Conservation (phyloP, 2,888 invertebrate genomes). For the Exephanes ischioxanthus region DNA sequence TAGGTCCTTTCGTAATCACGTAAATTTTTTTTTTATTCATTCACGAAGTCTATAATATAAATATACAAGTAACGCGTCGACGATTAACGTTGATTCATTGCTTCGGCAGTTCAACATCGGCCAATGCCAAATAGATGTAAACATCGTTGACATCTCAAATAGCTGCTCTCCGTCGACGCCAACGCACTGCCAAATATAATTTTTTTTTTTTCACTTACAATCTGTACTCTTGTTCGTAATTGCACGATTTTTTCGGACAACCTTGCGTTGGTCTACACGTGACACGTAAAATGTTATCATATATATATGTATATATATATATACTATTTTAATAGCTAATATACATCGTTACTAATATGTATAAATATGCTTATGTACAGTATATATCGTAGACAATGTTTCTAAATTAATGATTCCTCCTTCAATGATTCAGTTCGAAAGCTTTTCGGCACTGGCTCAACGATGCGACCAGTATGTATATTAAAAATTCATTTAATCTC, state of each 20-base stretch:
- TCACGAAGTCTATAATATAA: slow-evolving; percentile 65
- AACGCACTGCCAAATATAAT: slow-evolving; percentile 33
- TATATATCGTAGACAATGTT: slow-evolving; percentile 55
- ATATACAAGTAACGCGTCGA: slow-evolving; percentile 65
- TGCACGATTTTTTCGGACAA: not conserved
- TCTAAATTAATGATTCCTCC: slow-evolving; percentile 46
- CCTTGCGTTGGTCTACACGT: slow-evolving; percentile 8
- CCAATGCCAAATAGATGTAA: slow-evolving; percentile 18
- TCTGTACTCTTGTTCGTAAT: not conserved
- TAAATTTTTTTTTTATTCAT: slow-evolving; percentile 63
- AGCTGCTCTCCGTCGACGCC: slow-evolving; percentile 8
- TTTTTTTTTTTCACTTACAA: slow-evolving; percentile 2
- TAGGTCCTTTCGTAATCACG: slow-evolving; percentile 51
- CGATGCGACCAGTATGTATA: slow-evolving; percentile 15
- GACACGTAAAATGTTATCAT: slow-evolving; percentile 55
- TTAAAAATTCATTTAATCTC: slow-evolving; percentile 16
- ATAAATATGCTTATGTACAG: slow-evolving; percentile 69
- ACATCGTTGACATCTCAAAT: slow-evolving; percentile 23
- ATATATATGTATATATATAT: slow-evolving; percentile 40
- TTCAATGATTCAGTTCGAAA: slow-evolving; percentile 45
- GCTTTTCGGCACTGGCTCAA: slow-evolving; percentile 38
- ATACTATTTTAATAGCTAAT: slow-evolving; percentile 51
- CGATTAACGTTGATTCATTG: slow-evolving; percentile 35
- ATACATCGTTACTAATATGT: slow-evolving; percentile 57
- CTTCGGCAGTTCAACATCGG: slow-evolving; percentile 7